Evolutionary conservation across 2,113 vertebrate species (phyloP).

Genomic region (Ifrita kowaldi): DNA sequence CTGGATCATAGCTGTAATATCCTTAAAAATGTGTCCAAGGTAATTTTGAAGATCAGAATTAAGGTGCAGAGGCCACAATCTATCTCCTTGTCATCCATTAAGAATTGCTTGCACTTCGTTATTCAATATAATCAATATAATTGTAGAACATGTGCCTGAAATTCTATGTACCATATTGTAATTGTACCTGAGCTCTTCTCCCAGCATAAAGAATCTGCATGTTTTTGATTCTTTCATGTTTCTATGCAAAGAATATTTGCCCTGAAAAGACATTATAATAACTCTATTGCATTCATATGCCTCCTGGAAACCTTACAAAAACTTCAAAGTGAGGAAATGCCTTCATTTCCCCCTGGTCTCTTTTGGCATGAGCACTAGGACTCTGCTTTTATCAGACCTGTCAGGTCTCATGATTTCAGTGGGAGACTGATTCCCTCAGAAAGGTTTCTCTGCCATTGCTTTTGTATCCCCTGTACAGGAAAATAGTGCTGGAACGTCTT

Average conservation of each 20-base stretch:
- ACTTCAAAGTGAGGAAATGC: constrained; percentile 29
- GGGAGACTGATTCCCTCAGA: not conserved
- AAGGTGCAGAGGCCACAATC: not conserved
- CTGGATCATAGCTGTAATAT: not conserved
- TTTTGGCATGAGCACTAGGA: not conserved
- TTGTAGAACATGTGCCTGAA: not conserved
- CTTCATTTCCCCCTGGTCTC: not conserved
- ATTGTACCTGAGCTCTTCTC: not conserved
- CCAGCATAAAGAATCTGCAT: not conserved
- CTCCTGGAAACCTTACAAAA: constrained; percentile 3
- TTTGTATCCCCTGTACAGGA: not conserved
- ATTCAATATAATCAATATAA: not conserved
- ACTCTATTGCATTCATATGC: not conserved
- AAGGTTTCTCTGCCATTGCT: not conserved
- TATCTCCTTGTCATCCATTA: not conserved
- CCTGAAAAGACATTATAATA: constrained; percentile 2
- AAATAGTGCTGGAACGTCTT: not conserved
- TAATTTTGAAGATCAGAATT: constrained; percentile 9
- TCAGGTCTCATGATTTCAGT: not conserved
- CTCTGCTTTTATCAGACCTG: constrained; percentile 4
- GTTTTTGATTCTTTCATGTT: constrained; percentile 30
- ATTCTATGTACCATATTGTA: not conserved
- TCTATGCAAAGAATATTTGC: not conserved
- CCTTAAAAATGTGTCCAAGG: not conserved
- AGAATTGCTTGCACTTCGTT: not conserved